Base-by-base conservation (phyloP, 2,888 invertebrate species). In the Cantharis rustica region DNA sequence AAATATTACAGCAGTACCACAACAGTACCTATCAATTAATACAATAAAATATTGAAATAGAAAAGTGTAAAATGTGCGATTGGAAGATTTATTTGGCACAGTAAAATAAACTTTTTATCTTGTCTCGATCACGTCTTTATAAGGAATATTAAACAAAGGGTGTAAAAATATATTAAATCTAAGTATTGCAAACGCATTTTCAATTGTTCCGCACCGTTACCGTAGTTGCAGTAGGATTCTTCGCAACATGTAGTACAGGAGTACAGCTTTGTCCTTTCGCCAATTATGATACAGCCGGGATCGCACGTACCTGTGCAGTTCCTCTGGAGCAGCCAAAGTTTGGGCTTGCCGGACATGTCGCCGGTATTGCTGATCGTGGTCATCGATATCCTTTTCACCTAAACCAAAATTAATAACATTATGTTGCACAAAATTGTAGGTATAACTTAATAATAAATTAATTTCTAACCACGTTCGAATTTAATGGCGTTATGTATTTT, bases 241-340 rank as follows among this genome's bases (percentile, higher is more conserved):
- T 93, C 93, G 87, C 96, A 96, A 85, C 96, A 96, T 0, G 95
- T 93, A 0, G 95, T 96, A 87, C 96, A 96, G 13, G 96, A 95
- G 87, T 95, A 95, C 0, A 97, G 89, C 85, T 96, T 96, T 5
- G 96, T 96, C 69, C 96, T 89, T 86, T 97, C 96, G 0, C 96
- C 96, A 80, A 97, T 96, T 70, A 96, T 92, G 84, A 96, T 96
- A 88, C 96, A 96, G 11, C 96, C 96, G 0, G 95, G 93, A 82
- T 96, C 95, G 87, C 96, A 97, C 84, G 93, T 93, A 83, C 93
- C 93, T 0, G 95, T 92, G 86, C 96, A 96, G 86, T 95, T 94
- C 11, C 96, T 90, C 86, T 96, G 95, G 75, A 96, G 85, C 0
- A 95, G 93, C 96, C 96, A 96, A 90, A 95, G 92, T 86, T 93